Evolutionary conservation across 2,888 invertebrate species (phyloP).

Genomic region (Harpalus rubripes): DNA sequence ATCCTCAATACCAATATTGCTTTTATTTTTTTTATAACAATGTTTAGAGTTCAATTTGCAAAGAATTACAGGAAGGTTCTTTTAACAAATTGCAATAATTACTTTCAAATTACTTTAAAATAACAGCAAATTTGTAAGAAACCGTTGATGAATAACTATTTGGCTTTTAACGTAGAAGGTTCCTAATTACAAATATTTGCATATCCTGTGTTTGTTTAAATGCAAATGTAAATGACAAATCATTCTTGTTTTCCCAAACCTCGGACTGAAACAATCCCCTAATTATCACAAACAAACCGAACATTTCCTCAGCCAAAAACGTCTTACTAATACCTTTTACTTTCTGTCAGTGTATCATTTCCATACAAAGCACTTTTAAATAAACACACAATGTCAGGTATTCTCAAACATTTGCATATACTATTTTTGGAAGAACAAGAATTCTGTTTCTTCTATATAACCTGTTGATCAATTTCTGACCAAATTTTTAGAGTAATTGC

Average conservation of each 20-base stretch:
- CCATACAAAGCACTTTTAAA: slow-evolving; percentile 24
- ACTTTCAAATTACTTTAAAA: slow-evolving; percentile 3
- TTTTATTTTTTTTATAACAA: no score
- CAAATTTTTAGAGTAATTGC: no score
- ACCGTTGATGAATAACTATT: neutral
- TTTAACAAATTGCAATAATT: slow-evolving; percentile 3
- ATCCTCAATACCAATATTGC: no score
- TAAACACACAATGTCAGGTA: neutral
- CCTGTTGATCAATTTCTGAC: no score
- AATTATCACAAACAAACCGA: slow-evolving; percentile 34
- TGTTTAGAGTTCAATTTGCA: no score
- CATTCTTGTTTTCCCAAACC: slow-evolving; percentile 26
- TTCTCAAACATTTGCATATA: slow-evolving; percentile 11
- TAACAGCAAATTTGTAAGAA: slow-evolving; percentile 2
- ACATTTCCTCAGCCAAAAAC: slow-evolving; percentile 30
- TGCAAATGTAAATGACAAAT: slow-evolving; percentile 29
- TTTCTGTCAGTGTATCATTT: neutral
- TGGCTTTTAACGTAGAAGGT: slow-evolving; percentile 22
- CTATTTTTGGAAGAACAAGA: no score
- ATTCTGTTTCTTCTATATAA: no score
- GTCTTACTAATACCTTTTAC: slow-evolving; percentile 1
- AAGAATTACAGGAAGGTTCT: neutral
- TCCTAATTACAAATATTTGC: slow-evolving; percentile 30
- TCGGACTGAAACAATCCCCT: slow-evolving; percentile 13
- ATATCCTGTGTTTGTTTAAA: slow-evolving; percentile 33